Base-by-base conservation (phyloP, 2,797 vertebrate genomes). In the Zonotrichia albicollis region DNA sequence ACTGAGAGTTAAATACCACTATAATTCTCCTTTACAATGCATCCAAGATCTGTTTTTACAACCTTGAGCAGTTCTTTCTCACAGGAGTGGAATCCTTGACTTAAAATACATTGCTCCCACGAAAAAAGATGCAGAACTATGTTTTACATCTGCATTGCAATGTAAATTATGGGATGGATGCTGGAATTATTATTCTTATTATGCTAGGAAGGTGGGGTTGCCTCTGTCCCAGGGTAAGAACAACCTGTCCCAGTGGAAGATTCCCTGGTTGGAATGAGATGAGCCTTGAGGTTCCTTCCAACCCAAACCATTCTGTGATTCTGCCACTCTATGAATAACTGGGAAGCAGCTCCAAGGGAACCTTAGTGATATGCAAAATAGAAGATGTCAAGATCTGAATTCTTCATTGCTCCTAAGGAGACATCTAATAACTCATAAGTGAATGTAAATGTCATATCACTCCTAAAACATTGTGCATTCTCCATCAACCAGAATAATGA, bases 391-490 rank as follows among this genome's bases (percentile, higher is more conserved):
- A 76, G 76, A 71, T 72, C 55, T 95, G 94, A 88, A 90, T 88
- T 94, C 89, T 88, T 89, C 76, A 50, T 42, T 43, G 76, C 89
- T 92, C 77, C 4, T 80, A 83, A 94, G 74, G 90, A 80, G 92
- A 89, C 67, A 84, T 94, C 86, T 96, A 96, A 95, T 95, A 94
- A 91, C 84, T 95, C 91, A 46, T 83, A 84, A 94, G 84, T 92
- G 90, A 96, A 67, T 88, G 61, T 96, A 96, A 96, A 96, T 95
- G 94, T 96, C 93, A 91, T 87, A 95, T 95, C 88, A 75, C 70
- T 95, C 53, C 87, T 88, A 62, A 95, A 94, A 58, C 64, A 27
- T 67, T 71, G 64, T 67, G 64, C 72, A 53, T 90, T 91, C 84
- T 73, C 57, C 53, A 85, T 94, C 95, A 95, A n/a, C 84, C 68